Evolutionary conservation across 2,888 invertebrate species (phyloP).

Genomic region (Acrobeloides nanus): DNA sequence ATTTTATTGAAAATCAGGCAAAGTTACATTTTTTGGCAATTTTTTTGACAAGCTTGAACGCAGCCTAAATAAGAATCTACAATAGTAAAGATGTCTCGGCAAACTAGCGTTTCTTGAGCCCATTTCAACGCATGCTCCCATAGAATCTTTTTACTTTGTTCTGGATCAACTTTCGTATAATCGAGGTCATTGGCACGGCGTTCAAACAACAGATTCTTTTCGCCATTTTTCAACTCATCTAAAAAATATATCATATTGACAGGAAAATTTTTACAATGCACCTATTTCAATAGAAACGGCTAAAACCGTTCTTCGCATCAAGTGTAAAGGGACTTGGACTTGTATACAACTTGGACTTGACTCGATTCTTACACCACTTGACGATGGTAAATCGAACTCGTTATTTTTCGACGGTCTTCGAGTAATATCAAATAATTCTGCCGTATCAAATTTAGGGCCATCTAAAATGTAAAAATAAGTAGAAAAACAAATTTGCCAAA

Average conservation of each 20-base stretch:
- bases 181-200: background rate
- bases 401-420: constrained; percentile 12
- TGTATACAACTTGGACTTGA: constrained; percentile 13
- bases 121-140: constrained; percentile 46
- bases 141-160: constrained; percentile 26
- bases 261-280: background rate
- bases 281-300: constrained; percentile 23
- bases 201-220: constrained; percentile 7
- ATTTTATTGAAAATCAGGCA: no score
- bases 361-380: no score
- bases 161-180: constrained; percentile 16
- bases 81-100: constrained; percentile 38
- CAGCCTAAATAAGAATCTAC: no score
- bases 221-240: constrained; percentile 10
- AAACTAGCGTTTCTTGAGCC: constrained; percentile 46
- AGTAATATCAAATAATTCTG: constrained; percentile 18
- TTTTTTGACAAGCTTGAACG: no score
- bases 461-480: constrained; percentile 8
- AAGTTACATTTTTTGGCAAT: no score
- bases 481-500: background rate
- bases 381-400: no score
- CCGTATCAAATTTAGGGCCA: constrained; percentile 17
- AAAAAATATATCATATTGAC: no score
- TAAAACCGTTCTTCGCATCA: constrained; percentile 32
- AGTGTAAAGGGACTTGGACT: constrained; percentile 39